phyloP scores from a whole-genome alignment of 2,888 invertebrate species.

The Deilephila porcellus region DNA sequence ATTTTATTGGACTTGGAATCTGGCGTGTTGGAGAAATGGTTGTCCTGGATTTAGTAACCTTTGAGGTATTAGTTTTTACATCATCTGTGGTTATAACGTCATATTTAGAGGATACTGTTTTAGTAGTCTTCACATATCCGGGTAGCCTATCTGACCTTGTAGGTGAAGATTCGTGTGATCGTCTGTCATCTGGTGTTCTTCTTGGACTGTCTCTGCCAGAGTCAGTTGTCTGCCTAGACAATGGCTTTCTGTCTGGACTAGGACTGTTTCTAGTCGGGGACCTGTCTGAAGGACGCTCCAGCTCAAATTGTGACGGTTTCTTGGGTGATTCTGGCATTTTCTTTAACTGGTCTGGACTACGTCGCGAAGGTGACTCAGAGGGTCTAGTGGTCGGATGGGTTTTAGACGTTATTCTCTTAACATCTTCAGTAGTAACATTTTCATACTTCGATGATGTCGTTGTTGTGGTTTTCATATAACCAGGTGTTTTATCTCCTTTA shows the following conservation, averaged over 20 bases:
- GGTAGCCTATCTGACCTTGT: slow-evolving; percentile 25
- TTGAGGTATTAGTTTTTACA: slow-evolving; percentile 27
- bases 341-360: background rate
- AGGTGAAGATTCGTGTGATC: slow-evolving; percentile 14
- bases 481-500: slow-evolving; percentile 28
- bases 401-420: background rate
- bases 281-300: background rate
- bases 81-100: slow-evolving; percentile 8
- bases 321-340: background rate
- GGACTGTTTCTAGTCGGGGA: slow-evolving; percentile 1
- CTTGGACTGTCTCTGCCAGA: slow-evolving; percentile 12
- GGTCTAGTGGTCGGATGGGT: background rate
- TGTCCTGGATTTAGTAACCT: slow-evolving; percentile 16
- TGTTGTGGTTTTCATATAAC: slow-evolving; percentile 31
- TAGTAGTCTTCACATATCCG: slow-evolving; percentile 29
- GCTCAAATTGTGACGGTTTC: background rate
- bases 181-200: slow-evolving; percentile 1
- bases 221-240: slow-evolving; percentile 9
- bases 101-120: slow-evolving; percentile 23
- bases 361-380: background rate
- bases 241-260: slow-evolving; percentile 27
- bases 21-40: slow-evolving; percentile 33
- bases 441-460: slow-evolving; percentile 32
- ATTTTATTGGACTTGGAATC: slow-evolving; percentile 12
- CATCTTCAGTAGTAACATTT: slow-evolving; percentile 30